Evolutionary conservation across 2,888 invertebrate genomes (phyloP), one percentile per base, ranked within the genome.

Genomic region (Neoscelio sp.): DNA sequence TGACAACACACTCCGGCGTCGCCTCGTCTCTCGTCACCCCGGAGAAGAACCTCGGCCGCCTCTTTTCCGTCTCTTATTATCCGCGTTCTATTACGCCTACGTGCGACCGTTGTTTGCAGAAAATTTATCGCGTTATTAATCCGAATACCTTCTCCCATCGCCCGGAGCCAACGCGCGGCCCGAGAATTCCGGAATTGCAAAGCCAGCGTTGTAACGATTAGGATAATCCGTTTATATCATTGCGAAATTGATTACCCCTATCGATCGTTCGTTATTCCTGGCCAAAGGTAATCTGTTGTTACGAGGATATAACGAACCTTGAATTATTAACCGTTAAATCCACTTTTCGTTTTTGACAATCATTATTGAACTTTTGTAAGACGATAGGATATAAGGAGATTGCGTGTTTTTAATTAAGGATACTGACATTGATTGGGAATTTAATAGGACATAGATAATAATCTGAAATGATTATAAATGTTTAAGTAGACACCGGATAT

Each of bases 61-160:
- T n/a, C n/a, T n/a, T 62, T 60, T 56, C 65, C 42, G 38, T 42
- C 38, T 76, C 71, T 67, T 64, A 70, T 75, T 71, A 75, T 79
- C 54, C 42, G 52, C 46, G 56, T 73, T 73, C 46, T 54, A 70
- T 70, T 50, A 60, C 77, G 70, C 68, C 67, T 68, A 74, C 68
- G 60, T 48, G 42, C 60, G 52, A 28, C 33, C 46, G 71, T 60
- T 65, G 65, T 68, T 80, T 82, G 81, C 81, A 83, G 81, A 80
- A 81, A 86, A 86, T 86, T 87, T 85, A 86, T 87, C 82, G 82
- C 80, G 82, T 86, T 85, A 86, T 84, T 86, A 85, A 86, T 85
- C 82, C 83, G 62, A 68, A 44, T 62, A 56, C 54, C 67, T 54
- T 30, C 8, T 44, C 58, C 65, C 58, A 60, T 74, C 74, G 74